Percentiles rank a stretch among this genome's conserved stretches.
Conservation (phyloP, 64 coral and sea anemone species). For the Pocillopora verrucosa region DNA sequence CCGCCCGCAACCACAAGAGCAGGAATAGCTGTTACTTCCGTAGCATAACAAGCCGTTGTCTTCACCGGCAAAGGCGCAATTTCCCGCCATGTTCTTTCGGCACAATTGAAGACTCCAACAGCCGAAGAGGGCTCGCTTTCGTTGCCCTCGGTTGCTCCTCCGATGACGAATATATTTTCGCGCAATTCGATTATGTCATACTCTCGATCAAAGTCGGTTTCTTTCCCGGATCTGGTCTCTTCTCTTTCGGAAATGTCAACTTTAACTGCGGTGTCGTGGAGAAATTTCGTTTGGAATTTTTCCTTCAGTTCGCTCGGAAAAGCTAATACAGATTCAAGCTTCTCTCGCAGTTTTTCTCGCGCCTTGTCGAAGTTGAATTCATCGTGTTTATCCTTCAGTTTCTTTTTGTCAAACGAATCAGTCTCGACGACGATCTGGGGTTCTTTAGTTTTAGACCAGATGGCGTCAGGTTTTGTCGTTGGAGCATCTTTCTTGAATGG, state of each 20-base stretch:
- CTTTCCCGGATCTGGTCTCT: slow-evolving; percentile 37
- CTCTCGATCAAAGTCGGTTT: slow-evolving; percentile 52
- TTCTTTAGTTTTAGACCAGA: slow-evolving; percentile 39
- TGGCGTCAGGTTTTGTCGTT: neutral
- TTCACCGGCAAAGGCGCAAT: slow-evolving; percentile 70
- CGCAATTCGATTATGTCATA: slow-evolving; percentile 87
- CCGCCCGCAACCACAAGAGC: slow-evolving; percentile 80
- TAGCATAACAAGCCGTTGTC: slow-evolving; percentile 80
- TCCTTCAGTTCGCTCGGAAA: slow-evolving; percentile 70
- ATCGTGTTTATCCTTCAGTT: neutral
- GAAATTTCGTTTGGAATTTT: slow-evolving; percentile 81
- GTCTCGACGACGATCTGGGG: slow-evolving; percentile 29
- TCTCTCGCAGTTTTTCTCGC: slow-evolving; percentile 72
- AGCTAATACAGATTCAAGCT: slow-evolving; percentile 60
- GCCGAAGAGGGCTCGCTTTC: slow-evolving; percentile 38
- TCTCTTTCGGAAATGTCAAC: slow-evolving; percentile 47
- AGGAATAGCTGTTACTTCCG: slow-evolving; percentile 65
- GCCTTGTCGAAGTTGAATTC: slow-evolving; percentile 18
- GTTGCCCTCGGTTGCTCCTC: slow-evolving; percentile 64
- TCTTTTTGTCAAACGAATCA: slow-evolving; percentile 26
- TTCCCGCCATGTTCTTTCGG: slow-evolving; percentile 45
- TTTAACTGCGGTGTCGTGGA: slow-evolving; percentile 46
- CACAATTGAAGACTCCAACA: slow-evolving; percentile 61
- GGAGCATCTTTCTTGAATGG: slow-evolving; percentile 14
- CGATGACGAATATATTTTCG: slow-evolving; percentile 70